These are phyloP conservation scores for Dicerorhinus sumatrensis DNA, from an alignment of 2,113 vertebrate genomes.

Conservation along the genomic window DNA sequence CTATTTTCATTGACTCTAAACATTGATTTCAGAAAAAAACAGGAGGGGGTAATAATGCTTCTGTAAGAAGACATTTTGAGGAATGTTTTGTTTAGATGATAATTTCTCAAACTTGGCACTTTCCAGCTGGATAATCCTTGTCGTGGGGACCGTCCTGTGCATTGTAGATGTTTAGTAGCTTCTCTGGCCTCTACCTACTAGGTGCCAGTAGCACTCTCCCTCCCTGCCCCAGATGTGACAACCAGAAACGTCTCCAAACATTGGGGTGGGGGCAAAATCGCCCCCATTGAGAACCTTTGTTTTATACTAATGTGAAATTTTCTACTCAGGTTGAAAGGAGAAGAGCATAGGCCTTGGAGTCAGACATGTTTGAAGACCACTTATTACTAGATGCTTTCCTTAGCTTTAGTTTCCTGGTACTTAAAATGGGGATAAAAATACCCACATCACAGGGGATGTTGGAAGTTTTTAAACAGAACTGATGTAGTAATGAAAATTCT, in stretches of 20 bases:
- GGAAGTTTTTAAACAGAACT: background rate
- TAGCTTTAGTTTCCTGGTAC: background rate
- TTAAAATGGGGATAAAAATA: background rate
- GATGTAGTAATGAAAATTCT: background rate
- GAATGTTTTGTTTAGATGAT: background rate
- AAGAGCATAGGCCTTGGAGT: background rate
- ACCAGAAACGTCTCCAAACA: background rate
- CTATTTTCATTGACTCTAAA: background rate
- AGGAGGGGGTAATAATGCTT: background rate
- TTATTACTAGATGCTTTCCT: background rate
- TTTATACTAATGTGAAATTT: background rate
- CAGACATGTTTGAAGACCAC: background rate
- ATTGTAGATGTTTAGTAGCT: too few relatives aligned
- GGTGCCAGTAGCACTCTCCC: background rate
- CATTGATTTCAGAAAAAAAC: background rate
- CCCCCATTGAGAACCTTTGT: background rate
- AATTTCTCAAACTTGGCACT: background rate
- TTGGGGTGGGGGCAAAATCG: background rate
- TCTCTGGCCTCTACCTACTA: background rate
- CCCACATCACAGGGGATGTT: background rate
- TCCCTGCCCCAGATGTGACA: background rate
- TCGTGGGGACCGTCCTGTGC: background rate
- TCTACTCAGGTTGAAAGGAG: background rate
- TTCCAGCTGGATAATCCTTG: background rate
- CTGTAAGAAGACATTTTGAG: conserved; percentile 10